These are phyloP conservation scores for Euschistus heros DNA, from an alignment of 1,140 invertebrate genomes.

Conservation along the genomic window DNA sequence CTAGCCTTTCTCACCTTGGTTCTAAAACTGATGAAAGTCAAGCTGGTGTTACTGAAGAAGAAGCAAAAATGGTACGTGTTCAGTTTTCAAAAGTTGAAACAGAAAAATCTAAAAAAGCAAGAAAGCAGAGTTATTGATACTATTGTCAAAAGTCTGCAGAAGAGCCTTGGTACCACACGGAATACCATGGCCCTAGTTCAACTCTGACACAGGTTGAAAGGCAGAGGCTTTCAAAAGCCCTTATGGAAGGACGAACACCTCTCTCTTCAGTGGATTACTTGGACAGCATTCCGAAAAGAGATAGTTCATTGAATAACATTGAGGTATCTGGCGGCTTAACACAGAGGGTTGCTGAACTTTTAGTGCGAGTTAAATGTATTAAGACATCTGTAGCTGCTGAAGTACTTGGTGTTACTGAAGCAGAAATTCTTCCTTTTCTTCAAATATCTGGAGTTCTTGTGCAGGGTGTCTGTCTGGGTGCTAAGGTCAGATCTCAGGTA, in stretches of 20 bases:
- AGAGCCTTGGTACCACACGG: constrained; percentile 65
- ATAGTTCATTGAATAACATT: background rate
- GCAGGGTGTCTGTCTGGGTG: constrained; percentile 82
- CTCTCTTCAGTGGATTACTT: constrained; percentile 6
- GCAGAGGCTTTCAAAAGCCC: constrained; percentile 11
- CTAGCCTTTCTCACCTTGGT: constrained; percentile 62
- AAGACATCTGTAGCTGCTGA: constrained; percentile 39
- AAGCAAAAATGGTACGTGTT: constrained; percentile 65
- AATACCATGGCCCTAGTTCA: constrained; percentile 45
- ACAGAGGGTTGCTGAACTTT: background rate
- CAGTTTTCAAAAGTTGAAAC: constrained; percentile 65
- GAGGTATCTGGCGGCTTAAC: background rate
- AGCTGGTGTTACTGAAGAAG: constrained; percentile 40
- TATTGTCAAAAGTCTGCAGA: constrained; percentile 56
- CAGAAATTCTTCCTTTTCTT: constrained; percentile 38
- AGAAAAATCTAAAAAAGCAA: constrained; percentile 58
- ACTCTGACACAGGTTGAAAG: constrained; percentile 44
- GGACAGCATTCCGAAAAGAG: background rate
- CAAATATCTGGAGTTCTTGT: constrained; percentile 67
- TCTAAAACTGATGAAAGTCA: constrained; percentile 9
- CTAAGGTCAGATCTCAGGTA: constrained; percentile 61
- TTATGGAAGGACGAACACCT: constrained; percentile 9
- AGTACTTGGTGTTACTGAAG: constrained; percentile 41
- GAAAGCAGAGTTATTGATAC: constrained; percentile 63
- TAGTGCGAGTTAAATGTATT: constrained; percentile 33